phyloP scores from a whole-genome alignment of 2,113 vertebrate species.

The Argyrosomus japonicus region DNA sequence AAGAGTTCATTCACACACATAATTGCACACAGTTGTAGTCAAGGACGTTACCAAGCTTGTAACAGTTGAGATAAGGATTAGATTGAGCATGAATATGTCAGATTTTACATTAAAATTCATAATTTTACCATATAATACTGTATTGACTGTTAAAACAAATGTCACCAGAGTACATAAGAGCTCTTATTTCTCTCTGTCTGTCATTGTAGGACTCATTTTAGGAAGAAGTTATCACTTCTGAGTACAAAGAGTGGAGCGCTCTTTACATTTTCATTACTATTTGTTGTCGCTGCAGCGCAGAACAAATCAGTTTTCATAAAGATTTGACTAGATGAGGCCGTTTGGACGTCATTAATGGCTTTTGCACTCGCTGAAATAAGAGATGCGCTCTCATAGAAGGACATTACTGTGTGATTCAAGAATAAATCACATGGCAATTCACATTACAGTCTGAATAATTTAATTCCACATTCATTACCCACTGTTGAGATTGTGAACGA shows the following conservation, averaged over 20 bases:
- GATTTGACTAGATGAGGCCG: neutral
- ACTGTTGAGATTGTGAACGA: constrained; percentile 4
- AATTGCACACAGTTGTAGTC: neutral
- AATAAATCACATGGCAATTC: constrained; percentile 21
- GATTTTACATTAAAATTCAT: neutral
- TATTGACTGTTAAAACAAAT: neutral
- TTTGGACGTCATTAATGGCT: neutral
- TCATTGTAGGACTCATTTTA: neutral
- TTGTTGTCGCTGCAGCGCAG: neutral
- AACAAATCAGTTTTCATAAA: neutral
- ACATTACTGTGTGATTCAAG: neutral
- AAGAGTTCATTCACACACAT: constrained; percentile 12
- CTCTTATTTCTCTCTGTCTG: neutral
- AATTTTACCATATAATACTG: neutral
- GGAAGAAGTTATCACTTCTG: neutral
- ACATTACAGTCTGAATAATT: constrained; percentile 4
- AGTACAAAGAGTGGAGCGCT: neutral
- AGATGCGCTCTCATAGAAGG: neutral
- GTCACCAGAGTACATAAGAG: neutral
- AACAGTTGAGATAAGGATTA: neutral
- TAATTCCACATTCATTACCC: constrained; percentile 10
- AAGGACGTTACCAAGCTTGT: neutral
- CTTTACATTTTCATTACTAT: neutral
- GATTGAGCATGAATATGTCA: neutral
- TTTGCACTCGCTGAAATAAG: constrained; percentile 26